Conservation (phyloP, 1,140 invertebrate species). For the Leptopilina clavipes region DNA sequence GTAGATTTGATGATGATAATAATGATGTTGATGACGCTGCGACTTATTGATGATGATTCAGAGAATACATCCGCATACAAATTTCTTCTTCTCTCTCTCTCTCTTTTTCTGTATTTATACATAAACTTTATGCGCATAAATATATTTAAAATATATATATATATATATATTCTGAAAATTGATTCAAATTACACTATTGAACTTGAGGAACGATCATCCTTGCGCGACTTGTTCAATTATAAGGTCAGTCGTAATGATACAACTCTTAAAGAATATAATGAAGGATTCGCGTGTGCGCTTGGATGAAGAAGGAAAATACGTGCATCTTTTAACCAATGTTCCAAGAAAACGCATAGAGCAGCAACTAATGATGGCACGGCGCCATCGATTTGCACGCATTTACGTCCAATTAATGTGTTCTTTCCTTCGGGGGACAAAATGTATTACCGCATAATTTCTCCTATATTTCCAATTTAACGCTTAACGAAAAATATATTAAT, state of each 20-base stretch:
- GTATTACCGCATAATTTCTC: too few relatives aligned
- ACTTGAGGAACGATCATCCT: not conserved
- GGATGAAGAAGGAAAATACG: not conserved
- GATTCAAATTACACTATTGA: slow-evolving; percentile 2
- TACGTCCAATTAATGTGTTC: slow-evolving; percentile 18
- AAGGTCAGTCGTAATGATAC: slow-evolving; percentile 26
- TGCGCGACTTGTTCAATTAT: slow-evolving; percentile 6
- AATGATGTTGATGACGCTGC: slow-evolving; percentile 38
- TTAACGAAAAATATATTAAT: too few relatives aligned
- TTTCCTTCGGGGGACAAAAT: too few relatives aligned
- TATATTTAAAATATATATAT: too few relatives aligned
- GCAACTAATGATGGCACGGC: slow-evolving; percentile 28
- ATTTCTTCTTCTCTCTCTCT: too few relatives aligned
- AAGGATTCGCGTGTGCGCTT: slow-evolving; percentile 22
- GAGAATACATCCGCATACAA: not conserved
- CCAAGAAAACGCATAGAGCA: slow-evolving; percentile 6
- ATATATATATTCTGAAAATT: not conserved
- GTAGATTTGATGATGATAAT: too few relatives aligned
- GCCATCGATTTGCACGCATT: slow-evolving; percentile 33
- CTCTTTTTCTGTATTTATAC: too few relatives aligned
- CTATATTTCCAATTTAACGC: too few relatives aligned
- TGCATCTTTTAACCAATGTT: slow-evolving; percentile 31
- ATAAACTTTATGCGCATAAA: too few relatives aligned
- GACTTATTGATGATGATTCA: slow-evolving; percentile 60
- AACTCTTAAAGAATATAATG: slow-evolving; percentile 19